Conservation (phyloP, 2,797 vertebrate genomes). For the Choloepus didactylus region DNA sequence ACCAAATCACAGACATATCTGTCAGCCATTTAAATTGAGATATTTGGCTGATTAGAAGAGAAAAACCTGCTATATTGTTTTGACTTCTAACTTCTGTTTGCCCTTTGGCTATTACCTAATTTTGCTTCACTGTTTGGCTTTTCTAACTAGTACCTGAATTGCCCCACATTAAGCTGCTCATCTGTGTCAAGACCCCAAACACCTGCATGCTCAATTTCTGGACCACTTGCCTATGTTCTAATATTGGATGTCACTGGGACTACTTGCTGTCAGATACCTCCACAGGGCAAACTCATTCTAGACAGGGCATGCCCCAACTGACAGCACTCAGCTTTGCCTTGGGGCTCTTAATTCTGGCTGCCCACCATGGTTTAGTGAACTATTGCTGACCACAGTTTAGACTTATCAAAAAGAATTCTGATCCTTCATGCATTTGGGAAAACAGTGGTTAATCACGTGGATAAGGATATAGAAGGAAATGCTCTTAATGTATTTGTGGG, state of each 20-base stretch:
- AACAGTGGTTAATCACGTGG: background rate
- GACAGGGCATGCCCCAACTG: fast-evolving
- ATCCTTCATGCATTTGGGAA: background rate
- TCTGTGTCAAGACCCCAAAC: background rate
- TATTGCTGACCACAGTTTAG: background rate
- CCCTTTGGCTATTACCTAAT: conserved; percentile 42
- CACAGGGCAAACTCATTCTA: background rate
- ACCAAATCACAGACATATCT: conserved; percentile 43
- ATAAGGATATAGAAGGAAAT: background rate
- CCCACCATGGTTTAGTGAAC: background rate
- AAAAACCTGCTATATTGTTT: conserved; percentile 30
- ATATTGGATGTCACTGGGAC: background rate
- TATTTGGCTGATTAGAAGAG: conserved; percentile 17
- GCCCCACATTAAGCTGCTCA: background rate
- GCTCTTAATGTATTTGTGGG: background rate
- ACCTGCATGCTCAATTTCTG: background rate
- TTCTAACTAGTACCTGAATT: conserved; percentile 1
- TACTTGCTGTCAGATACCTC: background rate
- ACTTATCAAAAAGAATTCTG: background rate
- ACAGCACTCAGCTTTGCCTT: background rate
- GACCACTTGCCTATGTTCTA: background rate
- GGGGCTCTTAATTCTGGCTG: background rate
- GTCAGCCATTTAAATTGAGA: conserved; percentile 37
- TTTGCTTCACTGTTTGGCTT: conserved; percentile 42
- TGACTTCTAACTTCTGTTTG: conserved; percentile 63